phyloP scores from a whole-genome alignment of 2,888 invertebrate genomes.

The Neoitamus cyanurus region DNA sequence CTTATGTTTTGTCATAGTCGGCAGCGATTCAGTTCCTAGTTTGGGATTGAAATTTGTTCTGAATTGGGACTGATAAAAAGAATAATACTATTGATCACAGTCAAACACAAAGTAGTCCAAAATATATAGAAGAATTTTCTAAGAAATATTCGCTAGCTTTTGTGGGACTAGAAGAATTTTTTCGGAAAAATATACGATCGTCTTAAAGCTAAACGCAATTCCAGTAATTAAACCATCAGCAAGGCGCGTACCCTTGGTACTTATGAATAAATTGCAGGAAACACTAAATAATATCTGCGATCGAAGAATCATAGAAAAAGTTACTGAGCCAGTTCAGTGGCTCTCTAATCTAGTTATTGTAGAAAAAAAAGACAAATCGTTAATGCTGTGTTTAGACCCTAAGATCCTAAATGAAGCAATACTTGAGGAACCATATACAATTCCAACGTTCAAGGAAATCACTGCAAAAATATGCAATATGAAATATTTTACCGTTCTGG shows the following conservation, averaged over 20 bases:
- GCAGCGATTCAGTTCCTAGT: no score
- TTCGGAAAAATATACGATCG: neutral
- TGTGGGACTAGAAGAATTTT: neutral
- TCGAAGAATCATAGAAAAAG: neutral
- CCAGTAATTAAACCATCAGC: no score
- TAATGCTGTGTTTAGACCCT: neutral
- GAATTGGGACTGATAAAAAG: neutral
- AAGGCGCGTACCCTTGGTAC: no score
- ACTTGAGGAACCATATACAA: slow-evolving; percentile 54
- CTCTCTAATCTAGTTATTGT: slow-evolving; percentile 52
- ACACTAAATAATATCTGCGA: no score
- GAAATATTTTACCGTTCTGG: slow-evolving; percentile 55
- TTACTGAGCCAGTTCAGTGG: neutral
- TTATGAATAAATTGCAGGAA: no score
- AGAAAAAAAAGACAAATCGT: slow-evolving; percentile 51
- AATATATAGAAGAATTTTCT: neutral
- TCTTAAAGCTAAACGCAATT: no score
- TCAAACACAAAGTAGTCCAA: no score
- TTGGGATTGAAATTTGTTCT: neutral
- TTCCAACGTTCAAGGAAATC: slow-evolving; percentile 55
- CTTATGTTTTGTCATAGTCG: no score
- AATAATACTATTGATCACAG: neutral
- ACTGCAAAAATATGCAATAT: slow-evolving; percentile 54
- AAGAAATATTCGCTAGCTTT: neutral
- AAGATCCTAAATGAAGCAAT: slow-evolving; percentile 55